A percentile compares a stretch with the other conserved stretches of the same genome.
Conservation (phyloP, 2,797 vertebrate species). For the Halcyon badia region DNA sequence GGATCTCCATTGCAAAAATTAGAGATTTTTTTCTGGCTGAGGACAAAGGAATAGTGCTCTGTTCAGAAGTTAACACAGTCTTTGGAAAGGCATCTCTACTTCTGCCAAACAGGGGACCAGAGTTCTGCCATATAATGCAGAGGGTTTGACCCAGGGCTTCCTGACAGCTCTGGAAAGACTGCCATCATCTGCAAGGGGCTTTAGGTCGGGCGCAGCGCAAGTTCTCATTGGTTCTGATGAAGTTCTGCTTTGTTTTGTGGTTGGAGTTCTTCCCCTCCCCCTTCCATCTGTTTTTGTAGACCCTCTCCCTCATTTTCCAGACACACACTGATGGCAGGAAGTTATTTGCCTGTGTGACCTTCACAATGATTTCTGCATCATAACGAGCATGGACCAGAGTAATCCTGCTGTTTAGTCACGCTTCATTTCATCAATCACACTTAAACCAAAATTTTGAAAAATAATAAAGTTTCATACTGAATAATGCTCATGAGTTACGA, state of each 20-base stretch:
- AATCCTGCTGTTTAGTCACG: background rate
- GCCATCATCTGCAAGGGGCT: background rate
- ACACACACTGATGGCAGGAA: background rate
- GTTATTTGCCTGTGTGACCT: background rate
- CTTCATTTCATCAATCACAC: background rate
- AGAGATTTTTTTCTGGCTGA: background rate
- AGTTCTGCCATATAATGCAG: background rate
- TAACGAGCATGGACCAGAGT: background rate
- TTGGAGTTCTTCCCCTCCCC: rapidly evolving
- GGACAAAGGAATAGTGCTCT: background rate
- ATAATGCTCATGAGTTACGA: background rate
- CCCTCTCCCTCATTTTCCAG: background rate
- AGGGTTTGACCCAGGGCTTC: background rate
- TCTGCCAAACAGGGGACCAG: background rate
- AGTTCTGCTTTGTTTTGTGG: background rate
- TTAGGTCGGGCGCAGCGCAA: background rate
- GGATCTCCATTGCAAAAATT: background rate
- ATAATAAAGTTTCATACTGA: background rate
- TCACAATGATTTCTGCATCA: background rate
- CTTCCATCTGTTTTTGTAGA: background rate
- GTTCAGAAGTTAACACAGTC: background rate
- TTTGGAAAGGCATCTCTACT: background rate
- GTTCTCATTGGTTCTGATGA: background rate
- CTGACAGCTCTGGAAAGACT: background rate
- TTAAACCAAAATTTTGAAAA: background rate